phyloP scores from a whole-genome alignment of 2,797 vertebrate genomes.

The Mycteria americana region DNA sequence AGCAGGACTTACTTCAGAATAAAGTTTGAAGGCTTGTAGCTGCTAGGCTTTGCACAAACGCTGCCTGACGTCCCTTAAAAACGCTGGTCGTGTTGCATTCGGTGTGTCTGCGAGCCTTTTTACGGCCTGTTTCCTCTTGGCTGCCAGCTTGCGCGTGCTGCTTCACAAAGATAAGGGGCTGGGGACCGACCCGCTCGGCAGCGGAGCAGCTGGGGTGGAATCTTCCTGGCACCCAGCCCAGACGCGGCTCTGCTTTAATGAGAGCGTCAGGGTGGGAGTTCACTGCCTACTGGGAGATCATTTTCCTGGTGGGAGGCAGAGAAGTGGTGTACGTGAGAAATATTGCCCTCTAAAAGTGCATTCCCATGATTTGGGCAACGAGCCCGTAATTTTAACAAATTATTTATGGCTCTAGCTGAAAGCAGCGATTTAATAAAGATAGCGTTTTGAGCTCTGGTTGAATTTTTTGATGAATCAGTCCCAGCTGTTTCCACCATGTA shows the following conservation, averaged over 20 bases:
- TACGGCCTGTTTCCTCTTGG: neutral
- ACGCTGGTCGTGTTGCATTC: accelerated
- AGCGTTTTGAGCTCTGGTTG: neutral
- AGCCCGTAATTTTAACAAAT: neutral
- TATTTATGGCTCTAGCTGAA: neutral
- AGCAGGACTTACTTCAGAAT: neutral
- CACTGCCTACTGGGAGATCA: neutral
- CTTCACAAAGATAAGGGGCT: slow-evolving; percentile 42
- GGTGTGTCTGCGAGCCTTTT: neutral
- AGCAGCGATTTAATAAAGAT: neutral
- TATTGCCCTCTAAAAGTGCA: neutral
- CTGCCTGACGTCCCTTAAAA: neutral
- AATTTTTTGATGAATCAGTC: slow-evolving; percentile 23
- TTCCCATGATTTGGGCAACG: neutral
- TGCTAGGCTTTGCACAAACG: neutral
- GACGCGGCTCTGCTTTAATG: neutral
- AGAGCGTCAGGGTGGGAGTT: neutral
- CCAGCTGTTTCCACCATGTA: slow-evolving; percentile 28
- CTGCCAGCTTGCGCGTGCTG: neutral
- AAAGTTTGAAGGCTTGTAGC: neutral
- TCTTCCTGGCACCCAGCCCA: slow-evolving; percentile 34
- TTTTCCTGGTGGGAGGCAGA: slow-evolving; percentile 8
- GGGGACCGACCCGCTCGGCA: neutral
- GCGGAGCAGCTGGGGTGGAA: neutral
- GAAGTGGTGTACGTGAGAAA: neutral